These are phyloP conservation scores for Yponomeuta sedellus DNA, from an alignment of 2,888 invertebrate species.

Conservation along the genomic window DNA sequence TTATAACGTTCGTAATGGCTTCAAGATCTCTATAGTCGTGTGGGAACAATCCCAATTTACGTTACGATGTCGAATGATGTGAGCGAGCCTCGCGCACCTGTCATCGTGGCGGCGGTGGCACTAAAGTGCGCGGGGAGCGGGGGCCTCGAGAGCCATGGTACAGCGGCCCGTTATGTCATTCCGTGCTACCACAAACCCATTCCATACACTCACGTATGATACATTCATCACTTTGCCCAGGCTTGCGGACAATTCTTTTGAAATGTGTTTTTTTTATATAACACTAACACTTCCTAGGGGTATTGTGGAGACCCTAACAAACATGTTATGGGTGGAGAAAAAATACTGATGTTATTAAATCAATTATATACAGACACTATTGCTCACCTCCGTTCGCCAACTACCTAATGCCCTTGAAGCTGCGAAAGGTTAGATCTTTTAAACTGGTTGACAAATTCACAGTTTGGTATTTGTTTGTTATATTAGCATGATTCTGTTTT, in stretches of 20 bases:
- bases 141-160: conserved; percentile 11
- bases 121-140: background rate
- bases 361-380: too few relatives aligned
- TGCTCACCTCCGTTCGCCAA: too few relatives aligned
- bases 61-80: background rate
- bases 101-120: conserved; percentile 14
- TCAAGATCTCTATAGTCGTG: background rate
- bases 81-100: conserved; percentile 21
- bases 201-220: conserved; percentile 60
- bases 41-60: background rate
- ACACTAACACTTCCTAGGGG: too few relatives aligned
- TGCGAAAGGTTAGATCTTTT: too few relatives aligned
- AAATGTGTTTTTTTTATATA: conserved; percentile 15
- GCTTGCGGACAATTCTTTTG: conserved; percentile 40
- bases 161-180: conserved; percentile 59
- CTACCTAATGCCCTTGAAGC: too few relatives aligned
- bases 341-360: too few relatives aligned
- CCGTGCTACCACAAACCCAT: conserved; percentile 39
- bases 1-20: background rate
- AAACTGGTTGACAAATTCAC: too few relatives aligned
- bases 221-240: conserved; percentile 40
- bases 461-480: too few relatives aligned
- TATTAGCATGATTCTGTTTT: too few relatives aligned
- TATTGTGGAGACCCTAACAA: too few relatives aligned
- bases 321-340: too few relatives aligned